These are phyloP conservation scores for Crioceris asparagi DNA, from an alignment of 2,888 invertebrate genomes.

Conservation along the genomic window DNA sequence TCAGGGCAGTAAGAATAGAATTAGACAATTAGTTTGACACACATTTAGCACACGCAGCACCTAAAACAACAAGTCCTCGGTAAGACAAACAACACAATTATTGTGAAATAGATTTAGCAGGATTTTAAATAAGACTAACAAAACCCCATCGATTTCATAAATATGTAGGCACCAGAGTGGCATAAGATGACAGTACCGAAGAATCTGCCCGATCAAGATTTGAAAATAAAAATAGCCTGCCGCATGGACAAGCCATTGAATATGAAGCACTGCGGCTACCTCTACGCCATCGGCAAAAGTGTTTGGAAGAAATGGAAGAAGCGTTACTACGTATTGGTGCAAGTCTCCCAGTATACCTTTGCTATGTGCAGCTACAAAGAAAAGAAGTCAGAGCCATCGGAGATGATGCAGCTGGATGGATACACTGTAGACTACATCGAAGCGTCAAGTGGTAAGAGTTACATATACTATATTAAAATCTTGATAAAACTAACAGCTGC, in stretches of 20 bases:
- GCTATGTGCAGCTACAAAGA: constrained; percentile 99
- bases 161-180: constrained; percentile 82
- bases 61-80: no score
- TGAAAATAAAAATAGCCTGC: constrained; percentile 94
- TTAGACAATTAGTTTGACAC: no score
- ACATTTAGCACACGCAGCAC: no score
- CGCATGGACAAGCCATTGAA: constrained; percentile 98
- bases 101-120: no score
- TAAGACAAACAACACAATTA: no score
- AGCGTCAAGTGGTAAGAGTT: constrained; percentile 81
- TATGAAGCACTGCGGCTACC: constrained; percentile 94
- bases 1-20: no score
- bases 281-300: constrained; percentile 88
- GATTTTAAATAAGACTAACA: no score
- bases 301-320: constrained; percentile 99
- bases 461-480: no score
- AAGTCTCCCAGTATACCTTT: constrained; percentile 99
- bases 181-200: constrained; percentile 95
- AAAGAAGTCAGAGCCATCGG: constrained; percentile 97
- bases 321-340: constrained; percentile 94
- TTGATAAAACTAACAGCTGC: no score
- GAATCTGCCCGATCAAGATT: constrained; percentile 88
- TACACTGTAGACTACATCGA: constrained; percentile 99
- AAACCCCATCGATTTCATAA: constrained; percentile 4
- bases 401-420: constrained; percentile 99